phyloP scores from a whole-genome alignment of 2,113 vertebrate species.

The Hydrolagus affinis region DNA sequence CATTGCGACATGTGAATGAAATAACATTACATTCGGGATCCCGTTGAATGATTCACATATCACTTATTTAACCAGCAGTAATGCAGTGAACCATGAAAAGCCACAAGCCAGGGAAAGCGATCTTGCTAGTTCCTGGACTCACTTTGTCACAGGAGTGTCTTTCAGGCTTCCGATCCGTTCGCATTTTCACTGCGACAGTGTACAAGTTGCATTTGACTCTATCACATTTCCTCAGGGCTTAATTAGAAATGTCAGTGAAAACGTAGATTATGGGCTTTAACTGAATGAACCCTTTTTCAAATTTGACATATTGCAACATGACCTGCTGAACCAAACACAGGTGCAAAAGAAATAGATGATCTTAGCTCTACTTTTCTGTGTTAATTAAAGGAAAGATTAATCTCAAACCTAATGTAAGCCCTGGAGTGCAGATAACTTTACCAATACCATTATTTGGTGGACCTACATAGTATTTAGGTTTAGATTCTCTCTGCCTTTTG shows the following conservation, averaged over 20 bases:
- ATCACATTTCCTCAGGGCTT: background rate
- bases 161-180: background rate
- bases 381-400: background rate
- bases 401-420: background rate
- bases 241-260: constrained; percentile 2
- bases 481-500: no score
- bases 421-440: background rate
- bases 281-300: background rate
- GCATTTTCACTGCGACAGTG: background rate
- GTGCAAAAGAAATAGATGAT: background rate
- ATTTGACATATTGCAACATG: background rate
- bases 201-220: background rate
- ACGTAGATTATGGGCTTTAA: no score
- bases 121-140: background rate
- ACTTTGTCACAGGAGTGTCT: background rate
- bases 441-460: background rate
- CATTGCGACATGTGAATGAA: no score
- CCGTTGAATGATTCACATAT: background rate
- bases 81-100: background rate
- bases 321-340: background rate
- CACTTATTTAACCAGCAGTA: background rate
- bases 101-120: background rate
- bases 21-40: background rate
- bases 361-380: background rate
- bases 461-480: background rate